Evolutionary conservation across 30 jellyfish, hydroid and myxozoan species (phyloP).

Genomic region (Hydractinia echinata): DNA sequence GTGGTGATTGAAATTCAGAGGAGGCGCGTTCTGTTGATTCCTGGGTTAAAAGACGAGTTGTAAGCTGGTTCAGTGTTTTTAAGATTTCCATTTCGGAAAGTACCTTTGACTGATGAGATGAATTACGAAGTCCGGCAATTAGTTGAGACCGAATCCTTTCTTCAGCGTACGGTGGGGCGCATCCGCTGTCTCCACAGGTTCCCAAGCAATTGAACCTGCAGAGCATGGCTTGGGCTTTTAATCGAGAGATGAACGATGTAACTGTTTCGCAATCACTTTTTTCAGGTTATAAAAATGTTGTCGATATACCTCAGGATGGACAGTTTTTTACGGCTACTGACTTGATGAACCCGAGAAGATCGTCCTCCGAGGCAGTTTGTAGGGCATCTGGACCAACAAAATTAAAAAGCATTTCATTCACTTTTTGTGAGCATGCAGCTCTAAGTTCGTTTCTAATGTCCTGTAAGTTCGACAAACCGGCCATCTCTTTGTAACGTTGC

Average conservation of each 20-base stretch:
- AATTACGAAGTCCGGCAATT: too few relatives aligned
- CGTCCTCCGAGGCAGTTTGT: not conserved
- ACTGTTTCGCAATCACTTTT: not conserved
- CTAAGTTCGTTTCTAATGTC: too few relatives aligned
- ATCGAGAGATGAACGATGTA: not conserved
- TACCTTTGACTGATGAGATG: too few relatives aligned
- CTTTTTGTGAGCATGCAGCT: not conserved
- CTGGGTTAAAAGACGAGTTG: too few relatives aligned
- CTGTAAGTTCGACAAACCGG: not conserved
- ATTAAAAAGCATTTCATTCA: not conserved
- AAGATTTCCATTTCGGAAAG: too few relatives aligned
- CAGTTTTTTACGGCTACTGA: constrained; percentile 14
- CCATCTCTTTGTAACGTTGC: constrained; percentile 23
- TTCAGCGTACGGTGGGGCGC: not conserved
- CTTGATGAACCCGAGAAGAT: constrained; percentile 3
- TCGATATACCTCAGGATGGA: constrained; percentile 22
- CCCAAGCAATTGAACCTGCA: not conserved
- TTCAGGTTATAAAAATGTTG: not conserved
- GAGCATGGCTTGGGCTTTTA: not conserved
- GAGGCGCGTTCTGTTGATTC: too few relatives aligned
- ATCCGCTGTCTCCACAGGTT: constrained; percentile 11
- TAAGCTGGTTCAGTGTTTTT: too few relatives aligned
- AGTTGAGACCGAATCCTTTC: too few relatives aligned
- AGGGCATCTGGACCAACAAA: too few relatives aligned
- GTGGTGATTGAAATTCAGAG: too few relatives aligned